Evolutionary conservation across 1,140 invertebrate genomes (phyloP).

Genomic region (Neodiprion pinetum): DNA sequence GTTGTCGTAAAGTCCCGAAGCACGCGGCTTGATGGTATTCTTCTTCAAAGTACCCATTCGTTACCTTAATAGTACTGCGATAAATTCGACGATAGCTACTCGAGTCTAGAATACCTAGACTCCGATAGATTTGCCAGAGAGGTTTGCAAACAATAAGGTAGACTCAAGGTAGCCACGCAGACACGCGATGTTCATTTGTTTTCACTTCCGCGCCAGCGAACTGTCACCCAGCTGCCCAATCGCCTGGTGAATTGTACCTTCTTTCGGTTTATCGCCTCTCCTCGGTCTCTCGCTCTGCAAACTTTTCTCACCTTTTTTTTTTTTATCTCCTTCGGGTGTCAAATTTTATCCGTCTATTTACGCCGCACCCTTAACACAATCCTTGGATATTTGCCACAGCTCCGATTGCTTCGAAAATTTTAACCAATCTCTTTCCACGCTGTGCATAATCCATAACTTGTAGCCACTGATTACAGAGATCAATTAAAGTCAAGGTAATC

Average conservation of each 20-base stretch:
- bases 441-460: no score
- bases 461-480: no score
- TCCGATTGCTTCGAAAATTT: no score
- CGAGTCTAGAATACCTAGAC: no score
- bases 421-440: no score
- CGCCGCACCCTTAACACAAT: no score
- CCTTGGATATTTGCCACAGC: no score
- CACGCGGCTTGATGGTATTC: neutral
- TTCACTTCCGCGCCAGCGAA: neutral
- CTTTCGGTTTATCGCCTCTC: neutral
- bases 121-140: no score
- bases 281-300: neutral
- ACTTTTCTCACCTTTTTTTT: no score
- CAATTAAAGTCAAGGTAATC: no score
- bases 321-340: no score
- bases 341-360: no score
- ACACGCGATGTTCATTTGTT: conserved; percentile 4
- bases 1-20: neutral
- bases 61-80: neutral
- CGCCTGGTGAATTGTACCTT: neutral
- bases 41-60: neutral
- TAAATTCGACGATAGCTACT: neutral
- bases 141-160: neutral
- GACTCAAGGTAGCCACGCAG: neutral
- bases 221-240: neutral